Percentiles rank a stretch among this genome's conserved stretches.
phyloP scores from a whole-genome alignment of 2,113 vertebrate species.

The Epinephelus moara region DNA sequence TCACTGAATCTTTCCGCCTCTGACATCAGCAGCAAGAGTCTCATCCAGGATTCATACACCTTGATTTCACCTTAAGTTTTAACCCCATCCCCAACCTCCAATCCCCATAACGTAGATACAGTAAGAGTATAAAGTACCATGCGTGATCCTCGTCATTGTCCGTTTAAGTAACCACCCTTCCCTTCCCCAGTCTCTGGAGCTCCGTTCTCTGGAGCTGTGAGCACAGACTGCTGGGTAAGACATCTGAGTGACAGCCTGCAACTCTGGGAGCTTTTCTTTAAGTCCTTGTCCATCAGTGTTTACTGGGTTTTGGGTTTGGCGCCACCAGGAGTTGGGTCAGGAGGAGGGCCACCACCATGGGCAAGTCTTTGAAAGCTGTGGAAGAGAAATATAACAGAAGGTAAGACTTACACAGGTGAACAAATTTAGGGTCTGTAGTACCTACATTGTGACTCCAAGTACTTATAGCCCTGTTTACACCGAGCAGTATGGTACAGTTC shows the following conservation, averaged over 20 bases:
- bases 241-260: conserved; percentile 81
- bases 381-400: conserved; percentile 11
- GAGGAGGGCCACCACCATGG: conserved; percentile 80
- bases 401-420: background rate
- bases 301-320: conserved; percentile 85
- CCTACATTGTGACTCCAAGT: background rate
- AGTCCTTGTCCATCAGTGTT: conserved; percentile 43
- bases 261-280: conserved; percentile 59
- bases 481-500: no score
- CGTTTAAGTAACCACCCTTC: conserved; percentile 50
- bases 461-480: background rate
- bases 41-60: conserved; percentile 45
- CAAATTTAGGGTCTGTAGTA: background rate
- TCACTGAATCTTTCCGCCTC: conserved; percentile 32
- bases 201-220: conserved; percentile 55
- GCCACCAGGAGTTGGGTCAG: conserved; percentile 80
- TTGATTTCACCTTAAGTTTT: conserved; percentile 33
- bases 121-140: conserved; percentile 66
- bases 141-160: conserved; percentile 55
- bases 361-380: conserved; percentile 79
- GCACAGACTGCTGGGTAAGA: conserved; percentile 82
- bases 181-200: conserved; percentile 52
- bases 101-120: conserved; percentile 55
- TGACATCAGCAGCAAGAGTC: conserved; percentile 44
- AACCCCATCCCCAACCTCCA: conserved; percentile 41